Base-by-base conservation (phyloP, 2,888 invertebrate genomes). In the Nasonovia ribisnigri region DNA sequence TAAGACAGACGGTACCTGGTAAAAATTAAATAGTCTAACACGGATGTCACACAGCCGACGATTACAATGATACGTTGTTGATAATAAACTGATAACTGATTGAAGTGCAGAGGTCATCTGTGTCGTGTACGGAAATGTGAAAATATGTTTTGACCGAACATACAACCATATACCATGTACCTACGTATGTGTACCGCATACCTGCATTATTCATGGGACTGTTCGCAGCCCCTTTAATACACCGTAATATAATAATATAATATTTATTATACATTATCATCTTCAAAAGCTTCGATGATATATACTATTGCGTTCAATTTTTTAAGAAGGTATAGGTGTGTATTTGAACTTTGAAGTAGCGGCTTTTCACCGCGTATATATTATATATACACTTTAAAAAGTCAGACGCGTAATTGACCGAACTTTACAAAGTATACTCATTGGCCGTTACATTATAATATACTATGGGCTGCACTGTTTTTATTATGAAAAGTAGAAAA, bases 401-500 rank as follows among this genome's bases (percentile, higher is more conserved):
- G 20, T 36, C 77, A 29, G 36, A 77, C 20, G 20, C 77, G 36
- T 77, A 77, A 77, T 77, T 77, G 77, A 77, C 77, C 36, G 36
- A 77, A 77, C 77, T 77, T 77, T 77, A 77, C 77, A 77, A 77
- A 77, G 77, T 77, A 77, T 36, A 67, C 36, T 36, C 16, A 77
- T 77, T 77, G 77, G 77, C 36, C 20, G 77, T 77, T 77, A 36
- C 36, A 77, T 36, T 77, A 46, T 46, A 46, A 36, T 77, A 36
- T 13, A 54, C 20, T 0, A 54, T 54, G 54, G 26, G 20, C 20
- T 5, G 36, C 77, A 77, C 77, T 36, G 77, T 42, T 77, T n/a
- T 77, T 77, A 77, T 77, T 77, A 36, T 77, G 36, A 77, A 67
- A 77, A 77, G 77, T 77, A 36, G 36, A 77, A 77, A 77, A 77